A percentile compares a stretch with the other conserved stretches of the same genome.
phyloP scores from a whole-genome alignment of 2,888 invertebrate species.

The Amphipyra berbera region DNA sequence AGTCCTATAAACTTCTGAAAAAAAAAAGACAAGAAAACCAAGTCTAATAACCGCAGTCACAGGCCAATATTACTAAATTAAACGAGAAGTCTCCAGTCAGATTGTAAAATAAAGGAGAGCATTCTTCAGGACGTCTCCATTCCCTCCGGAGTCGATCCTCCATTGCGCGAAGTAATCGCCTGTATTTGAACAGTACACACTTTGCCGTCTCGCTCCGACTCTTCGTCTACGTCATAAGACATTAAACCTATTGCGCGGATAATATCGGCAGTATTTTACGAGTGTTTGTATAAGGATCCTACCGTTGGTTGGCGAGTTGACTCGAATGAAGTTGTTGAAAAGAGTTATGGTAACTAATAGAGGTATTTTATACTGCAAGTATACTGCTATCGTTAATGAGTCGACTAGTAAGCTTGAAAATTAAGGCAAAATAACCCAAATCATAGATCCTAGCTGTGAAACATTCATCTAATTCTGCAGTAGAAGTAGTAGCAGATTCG shows the following conservation, averaged over 20 bases:
- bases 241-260: slow-evolving; percentile 82
- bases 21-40: slow-evolving; percentile 14
- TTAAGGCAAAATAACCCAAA: no score
- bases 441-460: no score
- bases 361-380: no score
- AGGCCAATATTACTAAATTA: slow-evolving; percentile 49
- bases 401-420: no score
- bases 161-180: slow-evolving; percentile 64
- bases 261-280: slow-evolving; percentile 77
- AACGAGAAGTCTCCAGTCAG: slow-evolving; percentile 22
- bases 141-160: slow-evolving; percentile 48
- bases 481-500: no score
- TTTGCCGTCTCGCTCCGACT: slow-evolving; percentile 59
- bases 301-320: slow-evolving; percentile 55
- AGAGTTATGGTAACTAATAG: not conserved
- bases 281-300: slow-evolving; percentile 70
- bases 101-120: slow-evolving; percentile 49
- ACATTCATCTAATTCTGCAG: no score
- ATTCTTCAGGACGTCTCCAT: slow-evolving; percentile 42
- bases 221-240: slow-evolving; percentile 71
- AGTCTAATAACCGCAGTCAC: slow-evolving; percentile 33
- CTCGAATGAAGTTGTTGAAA: slow-evolving; percentile 31
- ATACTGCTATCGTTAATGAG: no score
- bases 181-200: slow-evolving; percentile 75
- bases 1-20: not conserved